Base-by-base conservation (phyloP, 30 jellyfish, hydroid and myxozoan species). In the Euphysa ruthae region DNA sequence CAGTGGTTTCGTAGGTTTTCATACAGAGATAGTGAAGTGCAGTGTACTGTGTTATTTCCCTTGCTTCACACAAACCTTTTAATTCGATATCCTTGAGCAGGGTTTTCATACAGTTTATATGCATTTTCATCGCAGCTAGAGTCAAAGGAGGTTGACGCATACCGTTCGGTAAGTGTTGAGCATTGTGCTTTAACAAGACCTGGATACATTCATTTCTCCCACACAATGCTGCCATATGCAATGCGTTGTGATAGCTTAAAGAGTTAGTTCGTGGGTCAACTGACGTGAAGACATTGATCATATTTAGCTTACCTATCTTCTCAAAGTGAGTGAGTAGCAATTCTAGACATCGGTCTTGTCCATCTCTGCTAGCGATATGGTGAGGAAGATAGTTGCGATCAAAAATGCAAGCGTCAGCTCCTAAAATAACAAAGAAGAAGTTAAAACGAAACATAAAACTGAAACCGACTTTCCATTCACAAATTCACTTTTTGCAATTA, bases 191-290 rank as follows among this genome's bases (percentile, higher is more conserved):
- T 7, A 86, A 69, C 43, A 86, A 71, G 5, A 77, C 43, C 69
- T 86, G 83, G n/a, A 86, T 82, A 76, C 96, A 86, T 24, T 89
- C 86, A 28, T 30, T 84, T 42, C 71, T 79, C 4, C 93, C 94
- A 57, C 70, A 83, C 49, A 79, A 69, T 46, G 85, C 33, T 16
- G 94, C 94, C 43, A 74, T 58, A 50, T 86, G 96, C 79, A 86
- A 63, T 18, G 93, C 74, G 33, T 69, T 86, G 77, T 69, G 77
- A 25, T 42, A 61, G 30, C 23, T 35, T 3, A 31, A 14, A 35
- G 71, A 32, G 26, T 35, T 38, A 1, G 82, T 21, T 4, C 18
- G 19, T 4, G 55, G 74, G 16, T 73, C 86, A 27, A 61, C 58
- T 31, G 55, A 43, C 8, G 96, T 86, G 66, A 78, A 86, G 8